Evolutionary conservation across 2,797 vertebrate genomes (phyloP).

Genomic region (Dermochelys coriacea): DNA sequence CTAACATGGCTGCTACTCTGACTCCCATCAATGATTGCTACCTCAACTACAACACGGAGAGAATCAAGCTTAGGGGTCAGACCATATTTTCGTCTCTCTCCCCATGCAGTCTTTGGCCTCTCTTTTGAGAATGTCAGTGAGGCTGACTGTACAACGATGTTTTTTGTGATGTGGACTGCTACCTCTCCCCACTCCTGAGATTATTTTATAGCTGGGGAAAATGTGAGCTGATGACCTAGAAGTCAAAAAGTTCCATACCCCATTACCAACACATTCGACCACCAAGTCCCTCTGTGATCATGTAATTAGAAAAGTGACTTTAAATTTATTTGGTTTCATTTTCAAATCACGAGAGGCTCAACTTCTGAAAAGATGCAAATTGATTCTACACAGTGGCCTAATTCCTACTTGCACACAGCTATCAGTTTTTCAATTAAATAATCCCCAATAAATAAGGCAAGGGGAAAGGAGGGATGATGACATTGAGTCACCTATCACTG

Average conservation of each 20-base stretch:
- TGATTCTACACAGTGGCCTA: background rate
- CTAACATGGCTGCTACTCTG: no score
- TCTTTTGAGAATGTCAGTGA: background rate
- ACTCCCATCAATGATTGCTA: background rate
- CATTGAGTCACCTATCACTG: background rate
- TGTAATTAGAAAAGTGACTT: background rate
- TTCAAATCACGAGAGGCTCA: background rate
- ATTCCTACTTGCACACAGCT: background rate
- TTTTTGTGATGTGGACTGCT: background rate
- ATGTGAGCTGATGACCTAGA: background rate
- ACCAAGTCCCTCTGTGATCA: background rate
- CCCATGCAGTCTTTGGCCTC: background rate
- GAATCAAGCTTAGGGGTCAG: background rate
- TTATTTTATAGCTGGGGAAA: background rate
- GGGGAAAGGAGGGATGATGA: background rate
- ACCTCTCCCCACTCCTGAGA: background rate
- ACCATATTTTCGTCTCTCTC: background rate
- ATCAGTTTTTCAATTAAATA: background rate
- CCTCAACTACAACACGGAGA: background rate
- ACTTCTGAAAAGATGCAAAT: background rate
- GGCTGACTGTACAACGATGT: accelerated
- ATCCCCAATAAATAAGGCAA: background rate
- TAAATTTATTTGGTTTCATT: background rate
- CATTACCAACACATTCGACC: accelerated
- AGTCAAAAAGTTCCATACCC: background rate